Percentiles rank a stretch among this genome's conserved stretches.
phyloP scores from a whole-genome alignment of 2,113 vertebrate species.

The Ursus arctos region DNA sequence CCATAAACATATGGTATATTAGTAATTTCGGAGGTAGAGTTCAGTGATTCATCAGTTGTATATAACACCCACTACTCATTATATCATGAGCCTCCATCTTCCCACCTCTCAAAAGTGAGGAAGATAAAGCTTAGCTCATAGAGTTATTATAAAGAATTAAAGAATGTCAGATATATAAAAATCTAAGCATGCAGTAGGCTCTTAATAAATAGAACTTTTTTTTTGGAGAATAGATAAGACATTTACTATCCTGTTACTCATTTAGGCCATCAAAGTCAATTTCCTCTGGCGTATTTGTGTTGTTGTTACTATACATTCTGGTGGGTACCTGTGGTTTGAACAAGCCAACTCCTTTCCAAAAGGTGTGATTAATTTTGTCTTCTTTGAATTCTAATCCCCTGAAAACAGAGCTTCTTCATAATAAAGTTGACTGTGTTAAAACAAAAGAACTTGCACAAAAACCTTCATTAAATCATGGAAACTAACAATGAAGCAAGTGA shows the following conservation, averaged over 20 bases:
- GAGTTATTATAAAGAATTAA: constrained; percentile 1
- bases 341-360: constrained; percentile 13
- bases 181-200: background rate
- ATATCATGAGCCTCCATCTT: constrained; percentile 25
- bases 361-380: background rate
- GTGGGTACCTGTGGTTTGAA: background rate
- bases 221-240: background rate
- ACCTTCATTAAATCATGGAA: background rate
- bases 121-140: constrained; percentile 31
- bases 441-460: background rate
- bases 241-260: constrained; percentile 23
- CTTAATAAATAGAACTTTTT: background rate
- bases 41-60: background rate
- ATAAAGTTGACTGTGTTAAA: background rate
- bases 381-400: constrained; percentile 40
- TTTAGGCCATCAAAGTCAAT: constrained; percentile 14
- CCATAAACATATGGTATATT: background rate
- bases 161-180: constrained; percentile 9
- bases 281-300: background rate
- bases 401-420: constrained; percentile 26
- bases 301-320: background rate
- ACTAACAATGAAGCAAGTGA: background rate
- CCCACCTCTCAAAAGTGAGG: background rate
- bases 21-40: background rate
- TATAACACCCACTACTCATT: background rate